phyloP scores from a whole-genome alignment of 1,140 invertebrate species.

The Ridgeia piscesae region DNA sequence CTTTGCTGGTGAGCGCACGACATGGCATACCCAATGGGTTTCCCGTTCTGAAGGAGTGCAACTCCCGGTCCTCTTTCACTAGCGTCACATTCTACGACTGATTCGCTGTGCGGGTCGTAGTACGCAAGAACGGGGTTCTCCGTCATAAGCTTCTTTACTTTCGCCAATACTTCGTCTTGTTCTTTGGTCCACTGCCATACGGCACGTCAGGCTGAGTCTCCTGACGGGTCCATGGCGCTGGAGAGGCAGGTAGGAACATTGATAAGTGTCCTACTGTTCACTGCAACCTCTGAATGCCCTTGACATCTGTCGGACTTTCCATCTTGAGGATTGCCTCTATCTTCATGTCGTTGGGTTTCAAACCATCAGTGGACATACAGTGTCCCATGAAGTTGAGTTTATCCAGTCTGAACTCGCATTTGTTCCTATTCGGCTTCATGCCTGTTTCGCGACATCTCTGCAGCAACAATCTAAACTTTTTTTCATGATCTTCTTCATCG shows the following conservation, averaged over 20 bases:
- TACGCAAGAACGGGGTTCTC: no score
- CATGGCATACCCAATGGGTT: slow-evolving; percentile 58
- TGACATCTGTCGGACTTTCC: slow-evolving; percentile 29
- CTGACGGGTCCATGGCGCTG: slow-evolving; percentile 16
- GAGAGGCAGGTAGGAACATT: slow-evolving; percentile 25
- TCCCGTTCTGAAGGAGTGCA: slow-evolving; percentile 56
- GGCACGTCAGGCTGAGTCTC: background rate
- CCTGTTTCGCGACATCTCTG: slow-evolving; percentile 50
- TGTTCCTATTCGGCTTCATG: slow-evolving; percentile 41
- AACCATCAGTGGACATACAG: no score
- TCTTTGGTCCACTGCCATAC: slow-evolving; percentile 16
- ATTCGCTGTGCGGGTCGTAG: slow-evolving; percentile 56
- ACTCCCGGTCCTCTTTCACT: no score
- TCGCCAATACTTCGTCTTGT: slow-evolving; percentile 28
- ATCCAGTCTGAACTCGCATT: no score
- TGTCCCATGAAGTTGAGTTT: no score
- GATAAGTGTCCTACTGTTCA: slow-evolving; percentile 37
- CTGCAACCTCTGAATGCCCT: slow-evolving; percentile 33
- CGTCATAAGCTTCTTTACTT: slow-evolving; percentile 39
- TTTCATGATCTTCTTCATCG: no score
- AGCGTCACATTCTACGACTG: no score
- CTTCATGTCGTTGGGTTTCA: no score
- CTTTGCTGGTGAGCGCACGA: slow-evolving; percentile 48
- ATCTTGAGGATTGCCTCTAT: slow-evolving; percentile 34
- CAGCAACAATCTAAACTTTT: slow-evolving; percentile 15